Conservation (phyloP, 2,888 invertebrate species). For the Drosophila kambysellisi region DNA sequence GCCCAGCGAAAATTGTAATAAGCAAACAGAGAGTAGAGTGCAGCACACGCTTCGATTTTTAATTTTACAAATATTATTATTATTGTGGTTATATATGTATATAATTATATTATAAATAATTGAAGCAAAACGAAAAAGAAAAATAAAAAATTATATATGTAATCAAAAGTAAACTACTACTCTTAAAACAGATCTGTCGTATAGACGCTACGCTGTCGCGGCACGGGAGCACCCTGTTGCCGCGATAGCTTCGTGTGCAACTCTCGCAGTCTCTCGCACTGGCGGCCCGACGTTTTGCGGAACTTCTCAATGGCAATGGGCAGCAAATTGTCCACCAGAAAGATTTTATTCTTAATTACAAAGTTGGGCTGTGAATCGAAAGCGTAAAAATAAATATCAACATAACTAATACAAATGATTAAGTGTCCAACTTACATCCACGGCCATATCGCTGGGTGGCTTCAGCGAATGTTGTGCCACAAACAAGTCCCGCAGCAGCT, state of each 20-base stretch:
- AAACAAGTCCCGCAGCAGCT: constrained; percentile 82
- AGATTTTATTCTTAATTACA: constrained; percentile 84
- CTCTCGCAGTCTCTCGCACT: constrained; percentile 76
- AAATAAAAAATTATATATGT: constrained; percentile 82
- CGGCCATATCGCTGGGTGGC: constrained; percentile 79
- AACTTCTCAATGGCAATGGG: constrained; percentile 83
- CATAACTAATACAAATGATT: background rate
- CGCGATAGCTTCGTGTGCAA: constrained; percentile 75
- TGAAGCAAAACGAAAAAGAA: constrained; percentile 77
- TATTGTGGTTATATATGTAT: constrained; percentile 84
- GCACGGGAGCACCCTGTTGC: constrained; percentile 81
- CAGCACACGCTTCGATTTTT: constrained; percentile 81
- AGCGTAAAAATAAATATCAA: background rate
- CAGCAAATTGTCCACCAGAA: constrained; percentile 83
- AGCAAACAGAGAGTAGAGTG: constrained; percentile 75
- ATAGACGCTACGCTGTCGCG: constrained; percentile 85
- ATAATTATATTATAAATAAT: constrained; percentile 84
- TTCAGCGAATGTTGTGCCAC: constrained; percentile 83
- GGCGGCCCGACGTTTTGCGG: constrained; percentile 78
- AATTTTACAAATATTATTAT: constrained; percentile 81
- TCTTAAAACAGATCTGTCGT: constrained; percentile 84
- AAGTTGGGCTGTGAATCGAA: constrained; percentile 82
- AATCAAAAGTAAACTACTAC: constrained; percentile 69
- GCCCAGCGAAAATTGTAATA: constrained; percentile 62
- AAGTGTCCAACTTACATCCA: constrained; percentile 80